phyloP scores from a whole-genome alignment of 2,113 vertebrate genomes.

The Oenanthe oenanthe region DNA sequence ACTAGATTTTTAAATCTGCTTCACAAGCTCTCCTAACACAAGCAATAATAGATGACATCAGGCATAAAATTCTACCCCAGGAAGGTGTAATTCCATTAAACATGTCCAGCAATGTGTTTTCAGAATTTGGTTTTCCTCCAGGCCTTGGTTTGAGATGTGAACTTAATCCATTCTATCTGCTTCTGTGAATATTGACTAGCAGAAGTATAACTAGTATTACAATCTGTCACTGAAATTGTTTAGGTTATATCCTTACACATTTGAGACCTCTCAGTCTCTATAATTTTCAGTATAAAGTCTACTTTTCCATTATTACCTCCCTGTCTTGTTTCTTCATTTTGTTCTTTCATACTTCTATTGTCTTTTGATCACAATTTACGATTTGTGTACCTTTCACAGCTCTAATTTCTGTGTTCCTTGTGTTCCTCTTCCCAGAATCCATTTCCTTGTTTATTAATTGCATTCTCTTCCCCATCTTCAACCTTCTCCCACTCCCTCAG shows the following conservation, averaged over 20 bases:
- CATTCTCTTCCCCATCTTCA: neutral
- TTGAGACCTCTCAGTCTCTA: neutral
- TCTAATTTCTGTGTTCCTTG: neutral
- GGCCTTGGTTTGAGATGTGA: neutral
- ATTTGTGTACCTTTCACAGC: neutral
- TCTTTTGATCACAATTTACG: neutral
- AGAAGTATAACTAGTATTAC: neutral
- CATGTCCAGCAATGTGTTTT: neutral
- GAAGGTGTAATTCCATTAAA: neutral
- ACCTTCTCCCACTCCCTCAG: neutral
- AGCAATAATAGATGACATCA: neutral
- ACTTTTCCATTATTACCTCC: neutral
- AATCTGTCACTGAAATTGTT: neutral
- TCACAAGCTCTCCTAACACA: neutral
- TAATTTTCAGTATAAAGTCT: neutral
- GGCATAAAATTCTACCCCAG: rapidly evolving
- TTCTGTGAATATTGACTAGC: neutral
- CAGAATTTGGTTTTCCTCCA: neutral
- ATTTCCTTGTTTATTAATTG: neutral
- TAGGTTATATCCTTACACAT: neutral
- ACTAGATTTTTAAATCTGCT: neutral
- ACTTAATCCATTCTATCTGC: neutral
- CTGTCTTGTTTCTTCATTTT: neutral
- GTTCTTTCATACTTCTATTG: neutral
- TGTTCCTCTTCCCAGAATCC: neutral